Base-by-base conservation (phyloP, 2,797 vertebrate genomes). In the Notolepis coatsorum region DNA sequence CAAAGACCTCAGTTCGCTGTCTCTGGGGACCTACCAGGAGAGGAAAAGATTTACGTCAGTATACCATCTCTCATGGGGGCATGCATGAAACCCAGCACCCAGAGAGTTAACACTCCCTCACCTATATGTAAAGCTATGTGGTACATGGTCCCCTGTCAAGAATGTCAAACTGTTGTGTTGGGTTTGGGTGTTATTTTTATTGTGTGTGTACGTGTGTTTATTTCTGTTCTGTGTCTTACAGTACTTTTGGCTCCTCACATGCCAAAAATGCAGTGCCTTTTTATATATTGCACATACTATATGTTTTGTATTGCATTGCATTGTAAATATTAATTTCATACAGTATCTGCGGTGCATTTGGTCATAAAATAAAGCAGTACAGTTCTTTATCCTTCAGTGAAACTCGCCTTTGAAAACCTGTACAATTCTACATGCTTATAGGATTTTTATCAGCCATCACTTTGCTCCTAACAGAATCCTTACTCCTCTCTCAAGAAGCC, bases 1-100 rank as follows among this genome's bases (percentile, higher is more conserved):
- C 60, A 73, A 67, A 62, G 68, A 52, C 17, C 48, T 47, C 39
- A 60, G 50, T 48, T 8, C n/a, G 58, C 46, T 48, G 24, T 71
- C 61, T 53, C 53, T 60, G 56, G 47, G 58, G 28, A 41, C n/a
- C 28, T 23, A 30, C 20, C 42, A 45, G 41, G 7, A 17, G 56
- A 46, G 18, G 61, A 13, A 54, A 31, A 45, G 53, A 63, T 71
- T 37, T 67, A 33, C 59, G 25, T 45, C 46, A 35, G 12, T 12
- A 43, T n/a, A n/a, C n/a, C n/a, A n/a, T n/a, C n/a, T 49, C 20
- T 73, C 59, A 28, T 12, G 45, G 47, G 49, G 61, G 60, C 70
- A 41, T 23, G 23, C 43, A 46, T 54, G 66, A 5, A 45, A n/a
- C n/a, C n/a, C n/a, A 64, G 45, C 20, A 61, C 17, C 48, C 31